Conservation (phyloP, 1,140 invertebrate genomes). For the Sycophaga agraensis region DNA sequence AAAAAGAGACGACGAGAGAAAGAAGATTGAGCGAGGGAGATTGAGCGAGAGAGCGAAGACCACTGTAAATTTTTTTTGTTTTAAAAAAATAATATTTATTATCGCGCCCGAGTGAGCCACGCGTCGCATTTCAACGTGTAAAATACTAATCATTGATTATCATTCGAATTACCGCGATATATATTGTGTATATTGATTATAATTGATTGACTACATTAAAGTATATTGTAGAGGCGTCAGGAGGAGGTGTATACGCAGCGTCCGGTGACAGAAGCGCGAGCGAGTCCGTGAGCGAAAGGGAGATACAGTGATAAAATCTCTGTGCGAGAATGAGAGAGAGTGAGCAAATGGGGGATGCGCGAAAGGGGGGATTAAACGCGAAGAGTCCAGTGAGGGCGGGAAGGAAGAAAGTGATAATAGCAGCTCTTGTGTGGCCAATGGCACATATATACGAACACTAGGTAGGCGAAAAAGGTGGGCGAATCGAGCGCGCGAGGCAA, state of each 20-base stretch:
- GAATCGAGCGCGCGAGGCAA: constrained; percentile 24
- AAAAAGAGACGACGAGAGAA: too few relatives aligned
- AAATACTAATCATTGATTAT: constrained; percentile 55
- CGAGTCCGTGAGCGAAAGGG: constrained; percentile 23
- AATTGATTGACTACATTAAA: constrained; percentile 42
- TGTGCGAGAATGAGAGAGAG: constrained; percentile 27
- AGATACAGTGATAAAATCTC: constrained; percentile 33
- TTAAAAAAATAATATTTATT: constrained; percentile 54
- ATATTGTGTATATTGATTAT: constrained; percentile 56
- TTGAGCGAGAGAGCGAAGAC: constrained; percentile 30
- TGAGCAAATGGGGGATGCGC: constrained; percentile 18
- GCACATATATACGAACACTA: constrained; percentile 1
- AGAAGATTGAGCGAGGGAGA: background rate
- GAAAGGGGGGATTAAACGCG: too few relatives aligned
- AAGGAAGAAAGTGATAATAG: constrained; percentile 36
- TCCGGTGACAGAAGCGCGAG: constrained; percentile 7
- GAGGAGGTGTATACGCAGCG: too few relatives aligned
- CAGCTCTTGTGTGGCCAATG: constrained; percentile 18
- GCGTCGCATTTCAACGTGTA: constrained; percentile 54
- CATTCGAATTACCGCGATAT: constrained; percentile 53
- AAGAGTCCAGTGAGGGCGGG: constrained; percentile 6
- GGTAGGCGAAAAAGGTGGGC: constrained; percentile 20
- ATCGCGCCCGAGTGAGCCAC: constrained; percentile 42
- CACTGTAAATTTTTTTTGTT: constrained; percentile 53
- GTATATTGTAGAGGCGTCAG: constrained; percentile 22